phyloP scores from a whole-genome alignment of 2,888 invertebrate genomes.

The Fragum fragum region DNA sequence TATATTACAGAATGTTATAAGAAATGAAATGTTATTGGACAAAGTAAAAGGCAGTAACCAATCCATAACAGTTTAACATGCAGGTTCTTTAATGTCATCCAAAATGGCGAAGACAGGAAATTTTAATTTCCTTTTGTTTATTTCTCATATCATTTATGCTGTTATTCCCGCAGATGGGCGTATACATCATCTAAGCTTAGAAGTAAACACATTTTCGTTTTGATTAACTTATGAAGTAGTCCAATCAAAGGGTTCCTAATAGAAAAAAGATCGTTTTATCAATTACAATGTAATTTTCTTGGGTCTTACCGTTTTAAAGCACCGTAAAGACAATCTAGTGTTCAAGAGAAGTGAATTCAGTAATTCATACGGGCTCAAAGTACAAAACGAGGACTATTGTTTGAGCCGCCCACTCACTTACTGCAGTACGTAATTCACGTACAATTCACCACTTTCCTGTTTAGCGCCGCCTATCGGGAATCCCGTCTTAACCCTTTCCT shows the following conservation, averaged over 20 bases:
- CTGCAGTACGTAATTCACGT: too few relatives aligned
- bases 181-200: neutral
- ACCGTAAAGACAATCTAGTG: too few relatives aligned
- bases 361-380: neutral
- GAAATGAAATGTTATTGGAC: neutral
- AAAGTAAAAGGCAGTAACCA: neutral
- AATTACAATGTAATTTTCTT: too few relatives aligned
- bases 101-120: slow-evolving; percentile 13
- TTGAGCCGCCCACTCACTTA: too few relatives aligned
- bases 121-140: neutral
- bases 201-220: neutral
- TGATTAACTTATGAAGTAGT: too few relatives aligned
- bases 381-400: neutral
- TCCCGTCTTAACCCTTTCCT: too few relatives aligned
- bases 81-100: slow-evolving; percentile 9
- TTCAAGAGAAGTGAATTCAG: neutral
- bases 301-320: too few relatives aligned
- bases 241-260: neutral
- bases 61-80: neutral
- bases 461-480: too few relatives aligned
- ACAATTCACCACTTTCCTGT: too few relatives aligned
- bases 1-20: too few relatives aligned
- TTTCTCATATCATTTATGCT: slow-evolving; percentile 10
- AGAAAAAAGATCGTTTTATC: neutral
- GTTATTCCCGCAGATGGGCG: neutral